phyloP scores from a whole-genome alignment of 1,140 invertebrate species.

The Berghia stephanieae region DNA sequence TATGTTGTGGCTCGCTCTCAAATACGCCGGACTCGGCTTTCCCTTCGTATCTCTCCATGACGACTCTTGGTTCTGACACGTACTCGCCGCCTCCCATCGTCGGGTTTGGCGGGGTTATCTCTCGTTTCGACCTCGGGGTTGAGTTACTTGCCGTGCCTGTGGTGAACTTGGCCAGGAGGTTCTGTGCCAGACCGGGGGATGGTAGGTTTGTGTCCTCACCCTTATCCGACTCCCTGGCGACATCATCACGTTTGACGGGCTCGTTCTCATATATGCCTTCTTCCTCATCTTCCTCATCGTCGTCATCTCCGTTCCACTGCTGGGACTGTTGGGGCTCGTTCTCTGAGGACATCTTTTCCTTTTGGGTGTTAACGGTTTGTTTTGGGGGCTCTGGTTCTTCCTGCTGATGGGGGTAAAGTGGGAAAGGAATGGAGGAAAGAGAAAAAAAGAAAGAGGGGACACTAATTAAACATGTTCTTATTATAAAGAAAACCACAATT shows the following conservation, averaged over 20 bases:
- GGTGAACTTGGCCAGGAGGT: constrained; percentile 47
- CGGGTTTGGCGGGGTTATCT: constrained; percentile 37
- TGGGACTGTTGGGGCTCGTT: constrained; percentile 38
- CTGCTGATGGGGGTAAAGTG: constrained; percentile 41
- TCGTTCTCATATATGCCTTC: constrained; percentile 59
- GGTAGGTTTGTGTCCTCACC: constrained; percentile 48
- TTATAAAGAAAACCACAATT: background rate
- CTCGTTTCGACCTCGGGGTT: constrained; percentile 21
- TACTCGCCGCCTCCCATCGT: constrained; percentile 45
- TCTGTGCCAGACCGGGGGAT: constrained; percentile 50
- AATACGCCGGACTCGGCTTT: constrained; percentile 41
- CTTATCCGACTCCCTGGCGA: constrained; percentile 48
- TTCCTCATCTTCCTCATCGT: constrained; percentile 45
- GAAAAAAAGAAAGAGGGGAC: constrained; percentile 15
- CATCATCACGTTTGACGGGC: constrained; percentile 47
- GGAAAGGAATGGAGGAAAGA: constrained; percentile 45
- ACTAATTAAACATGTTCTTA: background rate
- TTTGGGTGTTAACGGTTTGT: constrained; percentile 16
- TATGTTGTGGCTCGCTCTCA: constrained; percentile 41
- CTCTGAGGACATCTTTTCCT: constrained; percentile 33
- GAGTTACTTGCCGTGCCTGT: constrained; percentile 27
- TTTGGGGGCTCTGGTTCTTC: constrained; percentile 8
- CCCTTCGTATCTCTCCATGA: constrained; percentile 46
- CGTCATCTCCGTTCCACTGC: constrained; percentile 43
- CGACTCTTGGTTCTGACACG: constrained; percentile 47